Percentiles rank a stretch among this genome's conserved stretches.
These are phyloP conservation scores for Tachysurus vachellii DNA, from an alignment of 2,113 vertebrate species.

Conservation along the genomic window DNA sequence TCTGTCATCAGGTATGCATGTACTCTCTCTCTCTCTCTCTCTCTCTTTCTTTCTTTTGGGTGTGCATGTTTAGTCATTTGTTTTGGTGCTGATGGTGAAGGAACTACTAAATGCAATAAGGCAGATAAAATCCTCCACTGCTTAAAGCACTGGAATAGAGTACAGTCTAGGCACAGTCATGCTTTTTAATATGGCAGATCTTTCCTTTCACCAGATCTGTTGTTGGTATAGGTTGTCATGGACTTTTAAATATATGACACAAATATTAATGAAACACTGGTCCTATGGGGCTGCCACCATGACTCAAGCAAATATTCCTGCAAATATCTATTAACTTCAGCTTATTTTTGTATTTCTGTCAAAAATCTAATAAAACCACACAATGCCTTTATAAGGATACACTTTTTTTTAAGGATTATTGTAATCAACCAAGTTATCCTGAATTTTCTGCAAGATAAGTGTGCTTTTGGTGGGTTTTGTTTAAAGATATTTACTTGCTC, in stretches of 20 bases:
- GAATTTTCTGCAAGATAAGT: background rate
- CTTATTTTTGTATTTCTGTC: no score
- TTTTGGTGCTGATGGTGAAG: conserved; percentile 49
- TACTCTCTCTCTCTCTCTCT: conserved; percentile 34
- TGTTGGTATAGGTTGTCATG: background rate
- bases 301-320: background rate
- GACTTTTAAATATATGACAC: background rate
- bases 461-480: background rate
- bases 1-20: conserved; percentile 1
- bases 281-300: background rate
- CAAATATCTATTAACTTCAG: background rate
- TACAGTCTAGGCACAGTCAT: background rate
- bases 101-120: conserved; percentile 43
- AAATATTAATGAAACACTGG: background rate
- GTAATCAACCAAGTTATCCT: conserved; percentile 13
- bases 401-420: background rate
- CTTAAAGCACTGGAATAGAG: conserved; percentile 26
- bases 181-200: background rate
- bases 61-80: conserved; percentile 33
- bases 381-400: background rate
- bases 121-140: conserved; percentile 22
- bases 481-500: background rate
- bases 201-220: background rate
- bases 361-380: no score
- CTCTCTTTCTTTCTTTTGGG: conserved; percentile 35